A percentile compares a stretch with the other conserved stretches of the same genome.
These are phyloP conservation scores for Cuculus canorus DNA, from an alignment of 2,797 vertebrate genomes.

Conservation along the genomic window DNA sequence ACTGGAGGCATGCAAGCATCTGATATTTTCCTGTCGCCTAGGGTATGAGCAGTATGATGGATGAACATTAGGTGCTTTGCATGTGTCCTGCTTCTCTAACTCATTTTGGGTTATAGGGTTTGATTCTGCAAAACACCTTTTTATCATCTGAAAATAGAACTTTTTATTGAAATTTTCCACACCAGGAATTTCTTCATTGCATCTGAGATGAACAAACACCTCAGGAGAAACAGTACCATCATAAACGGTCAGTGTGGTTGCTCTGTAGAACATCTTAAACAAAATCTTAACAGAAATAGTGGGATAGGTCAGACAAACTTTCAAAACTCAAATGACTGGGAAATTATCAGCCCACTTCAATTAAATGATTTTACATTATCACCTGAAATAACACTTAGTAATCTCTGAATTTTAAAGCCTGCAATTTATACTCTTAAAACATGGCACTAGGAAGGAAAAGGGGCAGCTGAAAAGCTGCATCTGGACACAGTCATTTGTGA, in stretches of 20 bases:
- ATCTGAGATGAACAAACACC: constrained; percentile 27
- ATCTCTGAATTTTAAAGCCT: background rate
- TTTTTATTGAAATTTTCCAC: constrained; percentile 21
- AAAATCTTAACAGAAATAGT: background rate
- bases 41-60: background rate
- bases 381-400: background rate
- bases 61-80: background rate
- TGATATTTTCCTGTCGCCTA: background rate
- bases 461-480: background rate
- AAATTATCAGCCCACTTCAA: background rate
- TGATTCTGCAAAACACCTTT: too few relatives aligned
- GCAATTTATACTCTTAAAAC: background rate
- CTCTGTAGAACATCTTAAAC: background rate
- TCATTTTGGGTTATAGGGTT: too few relatives aligned
- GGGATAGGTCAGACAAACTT: background rate
- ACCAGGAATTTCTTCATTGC: constrained; percentile 24
- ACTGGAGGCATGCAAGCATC: background rate
- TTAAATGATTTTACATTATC: background rate
- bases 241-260: constrained; percentile 16
- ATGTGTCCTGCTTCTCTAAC: background rate
- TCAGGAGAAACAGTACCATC: constrained; percentile 4
- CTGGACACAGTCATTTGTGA: accelerated
- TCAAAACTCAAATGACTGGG: background rate
- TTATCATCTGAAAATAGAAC: background rate
- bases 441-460: background rate